Base-by-base conservation (phyloP, 2,888 invertebrate species). In the Stegophylla sp. region DNA sequence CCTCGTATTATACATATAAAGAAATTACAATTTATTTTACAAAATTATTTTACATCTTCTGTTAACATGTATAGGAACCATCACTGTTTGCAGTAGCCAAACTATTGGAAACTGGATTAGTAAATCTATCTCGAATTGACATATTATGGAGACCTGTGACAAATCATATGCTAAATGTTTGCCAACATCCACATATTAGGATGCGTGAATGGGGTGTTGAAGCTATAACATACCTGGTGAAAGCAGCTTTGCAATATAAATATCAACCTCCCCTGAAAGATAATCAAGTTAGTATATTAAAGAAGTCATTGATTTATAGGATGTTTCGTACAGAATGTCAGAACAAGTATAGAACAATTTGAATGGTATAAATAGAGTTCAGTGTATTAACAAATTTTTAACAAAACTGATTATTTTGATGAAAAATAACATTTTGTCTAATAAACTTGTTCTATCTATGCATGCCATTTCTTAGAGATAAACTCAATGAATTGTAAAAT, bases 121-220 rank as follows among this genome's bases (percentile, higher is more conserved):
- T 97, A 0, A 98, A 98, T 87, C 91, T 98, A 89, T 91, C 93
- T 69, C 89, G 98, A 77, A 94, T 98, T 63, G 95, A 97, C 87
- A 94, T 97, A 0, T 90, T 97, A 84, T 98, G 98, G 98, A 90
- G 94, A 83, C 97, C 97, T 0, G 90, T 98, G 79, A 97, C 97
- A 0, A 95, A 95, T 86, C 98, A 98, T 87, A 89, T 98, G n/a
- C 87, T 98, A 66, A 97, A 97, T 88, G 96, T 97, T 82, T 97
- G 97, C 86, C 95, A 96, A 86, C 97, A 97, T 88, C 95, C 97
- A 0, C 96, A 96, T 85, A 94, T 95, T 84, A 89, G 95, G 83
- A 95, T 98, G 95, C 89, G 98, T 53, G 97, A 97, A 86, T 98
- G 97, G 97, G 98, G 98, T 0, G 97, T 97, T 0, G 97, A 97